Evolutionary conservation across 2,113 vertebrate genomes (phyloP), one percentile per base, ranked within the genome.

Genomic region (Ochotona princeps): DNA sequence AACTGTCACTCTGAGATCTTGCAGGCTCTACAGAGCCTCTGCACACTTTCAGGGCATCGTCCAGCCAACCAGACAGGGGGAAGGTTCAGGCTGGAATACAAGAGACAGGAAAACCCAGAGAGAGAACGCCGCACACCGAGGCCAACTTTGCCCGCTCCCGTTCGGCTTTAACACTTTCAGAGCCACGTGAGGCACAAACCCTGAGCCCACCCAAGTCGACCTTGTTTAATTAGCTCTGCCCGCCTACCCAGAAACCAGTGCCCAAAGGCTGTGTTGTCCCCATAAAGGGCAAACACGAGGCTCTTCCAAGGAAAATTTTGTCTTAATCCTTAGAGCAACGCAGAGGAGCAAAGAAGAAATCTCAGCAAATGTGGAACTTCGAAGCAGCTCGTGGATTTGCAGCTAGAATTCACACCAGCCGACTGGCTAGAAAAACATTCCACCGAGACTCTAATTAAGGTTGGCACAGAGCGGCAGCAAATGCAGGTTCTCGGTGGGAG

Each of bases 371-470:
- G 9, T 80, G 21, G 80, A 80, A 89, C 82, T 83, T 83, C 54
- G 80, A 84, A 67, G 44, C 54, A 57, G 47, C 49, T 75, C 81
- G 3, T 91, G 80, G 80, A 91, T 91, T 95, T 96, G 57, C 49
- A 91, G 73, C 74, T 73, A 73, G 44, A 85, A 85, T 83, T 89
- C 66, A 49, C 18, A 79, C 70, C 79, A 47, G 65, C 75, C 61
- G 30, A 69, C 73, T 51, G 23, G 65, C 57, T 61, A 76, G 83
- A 78, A 96, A 94, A 94, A 79, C 49, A 65, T 89, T 69, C 51
- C 76, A 20, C 85, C 74, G 74, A 89, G 82, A 93, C 81, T 82
- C 38, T 70, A 84, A 44, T 90, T 85, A 80, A 80, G 81, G n/a
- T 80, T 74, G 67, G 65, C 57, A 82, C 60, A 9, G 35, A 35